Evolutionary conservation across 1,140 invertebrate species (phyloP), one percentile per base, ranked within the genome.

Genomic region (Phenacoccus solenopsis): DNA sequence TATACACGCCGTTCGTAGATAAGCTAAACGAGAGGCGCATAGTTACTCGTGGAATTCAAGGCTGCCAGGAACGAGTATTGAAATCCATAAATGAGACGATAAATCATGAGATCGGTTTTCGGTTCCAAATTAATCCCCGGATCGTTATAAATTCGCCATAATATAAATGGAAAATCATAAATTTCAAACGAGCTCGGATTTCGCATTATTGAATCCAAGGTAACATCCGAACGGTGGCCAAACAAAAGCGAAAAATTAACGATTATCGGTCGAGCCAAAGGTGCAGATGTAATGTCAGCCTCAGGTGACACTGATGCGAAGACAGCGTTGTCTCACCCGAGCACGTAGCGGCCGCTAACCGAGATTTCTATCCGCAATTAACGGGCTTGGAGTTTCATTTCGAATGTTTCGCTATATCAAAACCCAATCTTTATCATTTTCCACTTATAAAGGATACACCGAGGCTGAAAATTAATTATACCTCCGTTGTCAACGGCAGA

Each of bases 401-500:
- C 4, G 20, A 10, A n/a, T n/a, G 20, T 49, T 49, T 49, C 38
- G 38, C 38, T 16, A 49, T n/a, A 49, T 49, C 38, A 49, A 49
- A n/a, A n/a, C 38, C 38, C 38, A 49, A 49, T 49, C 38, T 49
- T 49, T 49, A 49, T 49, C 38, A 49, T 49, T 49, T 49, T 49
- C 38, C 38, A 49, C 38, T 49, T 49, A 49, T n/a, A 49, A 10
- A 49, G 20, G 38, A 49, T 49, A 49, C 16, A 16, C 38, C 38
- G 4, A 5, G 5, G 20, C 38, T 49, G 38, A n/a, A 49, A 49
- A 49, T 49, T 49, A 49, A 49, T 49, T 49, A 49, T 49, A 49
- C 38, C 38, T 49, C 20, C 38, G 38, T 49, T n/a, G 38, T 49
- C 38, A 49, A 49, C 38, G 20, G 20, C 38, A 49, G 38, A 49